phyloP scores from a whole-genome alignment of 2,797 vertebrate species.

The Channa striata region DNA sequence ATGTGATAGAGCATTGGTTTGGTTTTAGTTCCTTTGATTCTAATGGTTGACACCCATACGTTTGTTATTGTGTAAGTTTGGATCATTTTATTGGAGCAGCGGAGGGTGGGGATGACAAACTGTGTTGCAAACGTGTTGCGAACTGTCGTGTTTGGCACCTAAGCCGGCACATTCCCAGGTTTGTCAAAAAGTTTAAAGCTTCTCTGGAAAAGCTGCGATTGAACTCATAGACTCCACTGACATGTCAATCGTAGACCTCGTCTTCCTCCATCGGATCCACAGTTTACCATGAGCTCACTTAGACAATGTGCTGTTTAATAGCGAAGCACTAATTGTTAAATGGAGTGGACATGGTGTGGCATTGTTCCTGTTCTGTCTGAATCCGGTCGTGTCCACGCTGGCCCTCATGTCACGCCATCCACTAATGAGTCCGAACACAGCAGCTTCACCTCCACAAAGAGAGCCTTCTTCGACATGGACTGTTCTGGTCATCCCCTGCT shows the following conservation, averaged over 20 bases:
- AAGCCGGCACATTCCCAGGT: too few species aligned
- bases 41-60: too few species aligned
- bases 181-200: too few species aligned
- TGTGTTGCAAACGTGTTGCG: too few species aligned
- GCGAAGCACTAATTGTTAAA: constrained; percentile 51
- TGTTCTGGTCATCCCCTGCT: background rate
- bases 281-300: constrained; percentile 14
- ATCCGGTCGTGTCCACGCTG: constrained; percentile 29
- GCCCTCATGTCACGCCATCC: constrained; percentile 60
- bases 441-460: constrained; percentile 48
- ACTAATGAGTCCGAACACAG: constrained; percentile 51
- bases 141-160: too few species aligned
- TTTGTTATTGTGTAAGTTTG: too few species aligned
- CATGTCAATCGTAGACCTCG: background rate
- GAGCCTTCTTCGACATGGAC: constrained; percentile 37
- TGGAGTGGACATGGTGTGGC: constrained; percentile 11
- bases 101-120: too few species aligned
- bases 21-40: too few species aligned
- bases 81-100: too few species aligned
- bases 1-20: too few species aligned
- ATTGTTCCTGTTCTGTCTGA: constrained; percentile 58
- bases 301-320: constrained; percentile 50
- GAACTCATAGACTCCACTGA: too few species aligned
- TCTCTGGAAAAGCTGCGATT: too few species aligned
- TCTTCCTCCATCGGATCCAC: background rate